A percentile compares a stretch with the other conserved stretches of the same genome.
phyloP scores from a whole-genome alignment of 2,888 invertebrate genomes.

The Pyrrhosoma nymphula region DNA sequence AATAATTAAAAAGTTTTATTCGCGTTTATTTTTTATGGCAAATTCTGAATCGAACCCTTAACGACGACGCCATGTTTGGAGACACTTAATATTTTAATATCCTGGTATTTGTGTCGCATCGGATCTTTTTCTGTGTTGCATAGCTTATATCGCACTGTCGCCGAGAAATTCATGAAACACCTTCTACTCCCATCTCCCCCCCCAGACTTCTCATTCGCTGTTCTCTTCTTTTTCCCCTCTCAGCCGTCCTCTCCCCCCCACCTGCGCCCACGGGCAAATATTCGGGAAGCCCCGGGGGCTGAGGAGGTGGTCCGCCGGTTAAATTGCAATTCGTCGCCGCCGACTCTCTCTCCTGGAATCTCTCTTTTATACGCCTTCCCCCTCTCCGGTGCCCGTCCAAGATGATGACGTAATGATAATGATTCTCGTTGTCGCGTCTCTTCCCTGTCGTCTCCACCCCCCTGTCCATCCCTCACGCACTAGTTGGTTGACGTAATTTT shows the following conservation, averaged over 20 bases:
- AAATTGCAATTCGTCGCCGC: constrained; percentile 57
- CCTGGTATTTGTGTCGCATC: too few relatives aligned
- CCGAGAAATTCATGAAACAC: neutral
- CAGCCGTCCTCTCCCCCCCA: neutral
- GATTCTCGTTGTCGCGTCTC: neutral
- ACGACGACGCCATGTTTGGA: too few relatives aligned
- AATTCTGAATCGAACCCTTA: too few relatives aligned
- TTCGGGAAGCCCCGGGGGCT: neutral
- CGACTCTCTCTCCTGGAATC: neutral
- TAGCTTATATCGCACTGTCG: too few relatives aligned
- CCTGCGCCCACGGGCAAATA: neutral
- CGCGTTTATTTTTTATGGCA: too few relatives aligned
- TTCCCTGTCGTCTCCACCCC: neutral
- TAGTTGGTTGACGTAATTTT: constrained; percentile 17
- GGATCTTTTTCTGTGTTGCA: too few relatives aligned
- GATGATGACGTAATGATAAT: constrained; percentile 41
- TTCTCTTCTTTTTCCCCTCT: neutral
- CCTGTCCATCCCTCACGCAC: neutral
- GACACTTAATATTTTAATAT: too few relatives aligned
- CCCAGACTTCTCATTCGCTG: neutral
- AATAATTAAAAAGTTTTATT: too few relatives aligned
- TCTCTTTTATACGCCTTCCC: neutral
- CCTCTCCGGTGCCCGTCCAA: neutral
- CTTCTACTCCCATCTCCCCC: neutral
- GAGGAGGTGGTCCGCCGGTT: neutral